Base-by-base conservation (phyloP, 2,113 vertebrate species). In the Chamaetylas fuelleborni region DNA sequence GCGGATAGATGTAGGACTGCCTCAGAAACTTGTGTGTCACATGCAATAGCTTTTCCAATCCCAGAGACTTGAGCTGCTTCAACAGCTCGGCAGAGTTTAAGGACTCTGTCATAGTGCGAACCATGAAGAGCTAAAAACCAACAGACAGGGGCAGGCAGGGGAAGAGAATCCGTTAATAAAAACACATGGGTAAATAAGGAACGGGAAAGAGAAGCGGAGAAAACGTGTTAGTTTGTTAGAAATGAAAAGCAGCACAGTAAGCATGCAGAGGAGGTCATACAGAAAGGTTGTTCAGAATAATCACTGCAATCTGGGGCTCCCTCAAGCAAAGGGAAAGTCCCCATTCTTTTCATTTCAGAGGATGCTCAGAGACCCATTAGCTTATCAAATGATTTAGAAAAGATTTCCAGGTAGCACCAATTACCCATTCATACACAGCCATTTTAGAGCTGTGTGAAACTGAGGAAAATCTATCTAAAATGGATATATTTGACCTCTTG, bases 31-130 rank as follows among this genome's bases (percentile, higher is more conserved):
- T 98, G 98, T 98, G 98, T 97, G 98, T 97, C 98, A 98, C 98
- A 98, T 98, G 98, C 97, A 98, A 98, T 97, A 98, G 97, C 97
- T 98, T 98, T 97, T 98, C 98, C 98, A 98, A 8, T 97, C 98
- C 98, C 98, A 98, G 96, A 97, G 98, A 97, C 96, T 96, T 98
- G 97, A 98, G 98, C 98, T 98, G 98, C 98, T 98, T 96, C 90
- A 98, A 97, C 98, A 98, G 98, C 98, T 98, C 98, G 61, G 98
- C 98, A 96, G 98, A 98, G 97, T 97, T 97, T 95, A 98, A 98
- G 97, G 98, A 98, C 98, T 98, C 98, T 91, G 98, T 97, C 98
- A 98, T 98, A 97, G 98, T 98, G 97, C 98, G 98, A 97, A 98
- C 96, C 98, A 98, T 97, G 98, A 97, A 98, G 96, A 98, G 98